phyloP scores from a whole-genome alignment of 1,140 invertebrate species.

The Lutraria rhynchaena region DNA sequence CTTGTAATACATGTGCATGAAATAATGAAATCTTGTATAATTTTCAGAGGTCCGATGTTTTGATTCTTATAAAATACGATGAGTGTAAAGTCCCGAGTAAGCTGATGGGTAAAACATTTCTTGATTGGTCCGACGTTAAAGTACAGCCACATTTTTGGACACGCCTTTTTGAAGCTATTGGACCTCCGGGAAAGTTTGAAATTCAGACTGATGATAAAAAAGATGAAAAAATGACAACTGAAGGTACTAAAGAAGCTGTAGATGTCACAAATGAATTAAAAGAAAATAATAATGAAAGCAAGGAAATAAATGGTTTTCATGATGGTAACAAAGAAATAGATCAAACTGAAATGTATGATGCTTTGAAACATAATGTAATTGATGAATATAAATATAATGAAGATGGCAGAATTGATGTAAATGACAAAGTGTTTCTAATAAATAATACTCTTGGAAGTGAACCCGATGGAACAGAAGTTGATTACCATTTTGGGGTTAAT shows the following conservation, averaged over 20 bases:
- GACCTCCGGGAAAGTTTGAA: conserved; percentile 54
- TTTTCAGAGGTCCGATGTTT: conserved; percentile 66
- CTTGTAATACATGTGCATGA: too few species aligned
- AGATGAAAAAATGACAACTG: neutral
- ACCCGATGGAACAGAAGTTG: too few species aligned
- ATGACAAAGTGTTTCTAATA: too few species aligned
- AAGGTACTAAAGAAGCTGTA: neutral
- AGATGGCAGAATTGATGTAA: too few species aligned
- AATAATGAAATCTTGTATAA: too few species aligned
- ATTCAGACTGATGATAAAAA: neutral
- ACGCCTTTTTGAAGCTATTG: conserved; percentile 63
- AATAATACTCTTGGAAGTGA: too few species aligned
- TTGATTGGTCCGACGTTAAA: conserved; percentile 65
- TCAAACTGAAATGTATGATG: too few species aligned
- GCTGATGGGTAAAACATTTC: conserved; percentile 69
- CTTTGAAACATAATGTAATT: too few species aligned
- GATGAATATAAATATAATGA: too few species aligned
- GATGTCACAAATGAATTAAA: neutral
- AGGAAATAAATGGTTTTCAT: neutral
- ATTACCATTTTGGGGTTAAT: too few species aligned
- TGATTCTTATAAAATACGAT: conserved; percentile 66
- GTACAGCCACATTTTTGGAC: conserved; percentile 69
- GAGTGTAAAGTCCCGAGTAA: conserved; percentile 67
- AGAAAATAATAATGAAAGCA: neutral
- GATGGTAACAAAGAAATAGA: neutral